phyloP scores from a whole-genome alignment of 2,888 invertebrate genomes.

The Polia nebulosa region DNA sequence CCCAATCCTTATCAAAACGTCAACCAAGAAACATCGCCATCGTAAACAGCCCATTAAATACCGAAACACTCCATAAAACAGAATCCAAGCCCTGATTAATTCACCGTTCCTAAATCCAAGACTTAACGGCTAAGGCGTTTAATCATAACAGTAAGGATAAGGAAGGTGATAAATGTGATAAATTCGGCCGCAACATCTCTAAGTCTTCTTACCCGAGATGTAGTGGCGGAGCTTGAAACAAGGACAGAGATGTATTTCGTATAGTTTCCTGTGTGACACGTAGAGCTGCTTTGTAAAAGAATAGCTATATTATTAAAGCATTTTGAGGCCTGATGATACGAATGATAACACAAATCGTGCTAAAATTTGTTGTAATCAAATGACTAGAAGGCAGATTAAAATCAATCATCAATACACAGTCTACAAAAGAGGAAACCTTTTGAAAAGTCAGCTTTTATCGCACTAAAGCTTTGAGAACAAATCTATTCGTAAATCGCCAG shows the following conservation, averaged over 20 bases:
- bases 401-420: not conserved
- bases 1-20: constrained; percentile 50
- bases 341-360: not conserved
- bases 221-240: constrained; percentile 8
- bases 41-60: constrained; percentile 65
- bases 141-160: constrained; percentile 64
- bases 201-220: constrained; percentile 5
- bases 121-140: constrained; percentile 61
- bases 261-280: not conserved
- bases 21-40: constrained; percentile 54
- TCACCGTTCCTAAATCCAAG: constrained; percentile 65
- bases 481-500: not conserved
- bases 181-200: constrained; percentile 52
- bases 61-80: constrained; percentile 65
- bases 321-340: not conserved
- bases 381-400: not conserved
- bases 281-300: not conserved
- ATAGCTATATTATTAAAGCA: not conserved
- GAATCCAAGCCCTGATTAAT: constrained; percentile 62
- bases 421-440: not conserved
- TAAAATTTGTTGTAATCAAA: not conserved
- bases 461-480: not conserved
- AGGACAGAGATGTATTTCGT: constrained; percentile 3
- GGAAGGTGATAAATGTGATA: constrained; percentile 64
- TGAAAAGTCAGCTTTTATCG: not conserved